These are phyloP conservation scores for Diglossa cyanea DNA, from an alignment of 2,797 vertebrate species.

Conservation along the genomic window DNA sequence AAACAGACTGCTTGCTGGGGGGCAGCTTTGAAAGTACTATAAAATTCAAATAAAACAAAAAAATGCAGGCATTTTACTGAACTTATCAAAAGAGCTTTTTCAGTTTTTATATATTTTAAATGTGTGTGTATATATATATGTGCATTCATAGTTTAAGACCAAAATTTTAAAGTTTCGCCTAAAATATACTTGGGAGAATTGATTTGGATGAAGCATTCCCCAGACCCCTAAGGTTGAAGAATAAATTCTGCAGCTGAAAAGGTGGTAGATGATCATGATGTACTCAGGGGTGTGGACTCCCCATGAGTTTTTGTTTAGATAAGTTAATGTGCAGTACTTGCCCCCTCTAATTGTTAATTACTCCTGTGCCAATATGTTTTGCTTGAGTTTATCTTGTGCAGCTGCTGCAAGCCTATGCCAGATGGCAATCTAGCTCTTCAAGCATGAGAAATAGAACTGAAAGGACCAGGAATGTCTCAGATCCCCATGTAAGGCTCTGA, in stretches of 20 bases:
- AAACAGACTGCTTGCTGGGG: background rate
- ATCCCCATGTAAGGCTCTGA: background rate
- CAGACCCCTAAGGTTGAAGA: background rate
- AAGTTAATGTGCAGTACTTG: background rate
- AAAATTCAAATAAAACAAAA: background rate
- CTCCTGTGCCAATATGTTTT: background rate
- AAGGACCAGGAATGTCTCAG: background rate
- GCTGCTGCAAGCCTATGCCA: conserved; percentile 19
- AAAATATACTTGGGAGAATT: background rate
- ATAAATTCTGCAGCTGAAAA: background rate
- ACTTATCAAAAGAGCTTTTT: background rate
- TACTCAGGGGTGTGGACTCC: background rate
- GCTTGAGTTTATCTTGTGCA: background rate
- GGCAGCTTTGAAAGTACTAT: background rate
- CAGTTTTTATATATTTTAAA: background rate
- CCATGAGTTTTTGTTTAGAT: background rate
- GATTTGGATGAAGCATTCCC: background rate
- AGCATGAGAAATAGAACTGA: background rate
- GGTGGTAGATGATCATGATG: background rate
- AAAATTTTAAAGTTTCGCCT: background rate
- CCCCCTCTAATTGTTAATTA: background rate
- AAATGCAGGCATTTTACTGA: background rate
- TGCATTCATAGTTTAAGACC: background rate
- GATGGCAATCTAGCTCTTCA: conserved; percentile 13
- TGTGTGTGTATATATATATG: rapidly evolving